Conservation (phyloP, 2,797 vertebrate genomes). For the Rhabdophis nuchalis region DNA sequence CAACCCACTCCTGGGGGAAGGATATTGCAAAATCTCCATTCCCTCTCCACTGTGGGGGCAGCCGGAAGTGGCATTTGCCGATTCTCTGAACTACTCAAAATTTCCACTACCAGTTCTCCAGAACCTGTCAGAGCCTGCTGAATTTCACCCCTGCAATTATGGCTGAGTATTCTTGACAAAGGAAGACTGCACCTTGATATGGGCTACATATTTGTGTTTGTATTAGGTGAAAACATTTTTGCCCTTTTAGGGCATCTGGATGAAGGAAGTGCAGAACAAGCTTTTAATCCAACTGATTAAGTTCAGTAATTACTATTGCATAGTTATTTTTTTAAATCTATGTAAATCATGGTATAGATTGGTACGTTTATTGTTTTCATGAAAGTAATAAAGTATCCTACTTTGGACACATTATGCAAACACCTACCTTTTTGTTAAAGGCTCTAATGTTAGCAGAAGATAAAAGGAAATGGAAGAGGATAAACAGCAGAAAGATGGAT, state of each 20-base stretch:
- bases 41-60: too few species aligned
- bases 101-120: too few species aligned
- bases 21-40: too few species aligned
- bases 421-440: not conserved
- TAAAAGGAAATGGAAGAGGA: not conserved
- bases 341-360: not conserved
- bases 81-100: too few species aligned
- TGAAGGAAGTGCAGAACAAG: not conserved
- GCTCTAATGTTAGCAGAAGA: not conserved
- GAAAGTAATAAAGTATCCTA: not conserved
- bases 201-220: not conserved
- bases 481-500: not conserved
- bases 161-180: not conserved
- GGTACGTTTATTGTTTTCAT: not conserved
- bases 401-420: not conserved
- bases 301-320: not conserved
- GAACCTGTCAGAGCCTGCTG: too few species aligned
- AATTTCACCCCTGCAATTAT: not conserved
- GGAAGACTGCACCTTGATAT: not conserved
- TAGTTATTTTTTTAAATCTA: not conserved
- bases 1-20: too few species aligned
- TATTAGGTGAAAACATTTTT: not conserved
- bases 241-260: not conserved
- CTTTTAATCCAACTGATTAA: not conserved
- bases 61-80: too few species aligned